A percentile compares a stretch with the other conserved stretches of the same genome.
Evolutionary conservation across 2,113 vertebrate species (phyloP).

Genomic region (Agelaius phoeniceus): DNA sequence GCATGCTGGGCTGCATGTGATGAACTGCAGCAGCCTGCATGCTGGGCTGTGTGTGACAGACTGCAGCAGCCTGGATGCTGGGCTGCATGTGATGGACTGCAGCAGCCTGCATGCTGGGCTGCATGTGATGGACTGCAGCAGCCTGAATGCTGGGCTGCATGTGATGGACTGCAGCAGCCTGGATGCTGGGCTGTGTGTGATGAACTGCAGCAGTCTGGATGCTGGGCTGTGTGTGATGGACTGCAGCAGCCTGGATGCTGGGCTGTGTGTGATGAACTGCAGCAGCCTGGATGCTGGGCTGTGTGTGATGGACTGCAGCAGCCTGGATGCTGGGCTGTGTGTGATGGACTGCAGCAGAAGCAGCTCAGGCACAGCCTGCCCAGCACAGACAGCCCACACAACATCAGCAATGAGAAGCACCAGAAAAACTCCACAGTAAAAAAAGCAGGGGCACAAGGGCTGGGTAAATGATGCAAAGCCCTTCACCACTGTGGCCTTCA

Average conservation of each 20-base stretch:
- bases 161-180: too few relatives aligned
- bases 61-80: too few relatives aligned
- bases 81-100: neutral
- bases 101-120: neutral
- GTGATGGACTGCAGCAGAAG: neutral
- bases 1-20: fast-evolving
- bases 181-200: too few relatives aligned
- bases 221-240: too few relatives aligned
- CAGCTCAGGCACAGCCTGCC: neutral
- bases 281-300: too few relatives aligned
- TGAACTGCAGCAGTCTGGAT: too few relatives aligned
- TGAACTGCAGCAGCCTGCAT: neutral
- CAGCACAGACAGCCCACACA: neutral
- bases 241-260: neutral
- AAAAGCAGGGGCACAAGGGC: neutral
- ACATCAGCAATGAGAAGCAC: neutral
- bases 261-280: neutral
- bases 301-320: too few relatives aligned
- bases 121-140: fast-evolving
- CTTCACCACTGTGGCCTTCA: neutral
- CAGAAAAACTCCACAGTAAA: neutral
- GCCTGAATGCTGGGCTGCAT: neutral
- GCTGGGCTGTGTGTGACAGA: fast-evolving
- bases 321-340: too few relatives aligned
- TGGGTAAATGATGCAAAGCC: neutral